Conservation (phyloP, 2,888 invertebrate genomes). For the Melieria crassipennis region DNA sequence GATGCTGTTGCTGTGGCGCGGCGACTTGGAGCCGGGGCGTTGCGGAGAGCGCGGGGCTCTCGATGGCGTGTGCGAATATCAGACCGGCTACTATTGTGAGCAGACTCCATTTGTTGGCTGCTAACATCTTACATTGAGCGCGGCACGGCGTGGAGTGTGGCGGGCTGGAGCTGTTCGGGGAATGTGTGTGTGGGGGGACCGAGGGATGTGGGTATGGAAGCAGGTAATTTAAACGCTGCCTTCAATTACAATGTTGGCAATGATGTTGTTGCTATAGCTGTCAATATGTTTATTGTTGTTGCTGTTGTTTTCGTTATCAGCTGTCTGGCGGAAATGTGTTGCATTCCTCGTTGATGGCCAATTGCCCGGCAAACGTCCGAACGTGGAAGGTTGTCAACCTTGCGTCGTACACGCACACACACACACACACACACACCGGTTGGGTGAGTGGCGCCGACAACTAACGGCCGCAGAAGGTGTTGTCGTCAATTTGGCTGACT, state of each 20-base stretch:
- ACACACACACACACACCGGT: too few species aligned
- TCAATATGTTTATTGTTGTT: too few species aligned
- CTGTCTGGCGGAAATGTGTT: slow-evolving; percentile 12
- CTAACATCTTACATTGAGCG: slow-evolving; percentile 66
- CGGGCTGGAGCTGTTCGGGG: background rate
- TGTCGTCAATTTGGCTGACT: too few species aligned
- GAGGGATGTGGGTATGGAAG: slow-evolving; percentile 25
- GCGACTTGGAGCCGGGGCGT: slow-evolving; percentile 25
- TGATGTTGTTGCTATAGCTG: too few species aligned
- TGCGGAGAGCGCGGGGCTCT: slow-evolving; percentile 44
- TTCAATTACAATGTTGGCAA: background rate
- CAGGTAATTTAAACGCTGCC: slow-evolving; percentile 5
- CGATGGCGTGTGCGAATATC: slow-evolving; percentile 52
- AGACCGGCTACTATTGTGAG: slow-evolving; percentile 57
- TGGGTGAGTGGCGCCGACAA: too few species aligned
- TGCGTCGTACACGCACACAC: too few species aligned
- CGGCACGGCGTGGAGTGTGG: slow-evolving; percentile 31
- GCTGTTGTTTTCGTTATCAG: background rate
- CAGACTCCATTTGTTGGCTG: slow-evolving; percentile 59
- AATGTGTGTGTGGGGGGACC: slow-evolving; percentile 31
- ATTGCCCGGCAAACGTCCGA: too few species aligned
- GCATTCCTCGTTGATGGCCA: slow-evolving; percentile 27
- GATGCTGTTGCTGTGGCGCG: slow-evolving; percentile 16
- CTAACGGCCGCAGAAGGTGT: too few species aligned
- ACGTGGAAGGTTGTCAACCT: too few species aligned